Percentiles rank a stretch among this genome's conserved stretches.
Evolutionary conservation across 1,140 invertebrate species (phyloP).

Genomic region (Cydia fagiglandana): DNA sequence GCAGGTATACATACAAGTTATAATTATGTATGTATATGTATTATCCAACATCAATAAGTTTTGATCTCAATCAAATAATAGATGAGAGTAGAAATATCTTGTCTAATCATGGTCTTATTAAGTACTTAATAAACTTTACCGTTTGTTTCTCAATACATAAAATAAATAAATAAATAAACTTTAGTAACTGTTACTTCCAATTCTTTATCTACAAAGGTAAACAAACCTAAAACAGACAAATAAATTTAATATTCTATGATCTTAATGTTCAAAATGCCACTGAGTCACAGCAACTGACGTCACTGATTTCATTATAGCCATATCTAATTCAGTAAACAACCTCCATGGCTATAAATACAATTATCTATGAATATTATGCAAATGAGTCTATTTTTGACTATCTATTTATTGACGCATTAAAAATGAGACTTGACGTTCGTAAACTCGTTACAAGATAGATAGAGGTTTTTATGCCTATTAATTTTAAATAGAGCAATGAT

Average conservation of each 20-base stretch:
- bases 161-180: too few relatives aligned
- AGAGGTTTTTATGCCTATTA: background rate
- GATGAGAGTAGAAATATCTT: too few relatives aligned
- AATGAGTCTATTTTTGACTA: background rate
- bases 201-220: background rate
- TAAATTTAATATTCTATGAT: background rate
- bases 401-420: background rate
- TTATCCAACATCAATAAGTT: too few relatives aligned
- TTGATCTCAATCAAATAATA: too few relatives aligned
- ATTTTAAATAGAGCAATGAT: background rate
- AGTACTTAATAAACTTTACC: too few relatives aligned
- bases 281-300: background rate
- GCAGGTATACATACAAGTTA: too few relatives aligned
- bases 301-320: background rate
- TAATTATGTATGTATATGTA: too few relatives aligned
- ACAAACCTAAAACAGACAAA: background rate
- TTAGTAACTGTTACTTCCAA: too few relatives aligned
- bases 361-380: background rate
- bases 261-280: background rate
- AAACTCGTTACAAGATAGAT: background rate
- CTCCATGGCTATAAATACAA: background rate
- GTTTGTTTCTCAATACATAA: too few relatives aligned
- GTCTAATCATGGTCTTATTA: too few relatives aligned
- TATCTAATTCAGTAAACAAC: background rate
- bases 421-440: background rate